Base-by-base conservation (phyloP, 2,888 invertebrate species). In the Volucella bombylans region DNA sequence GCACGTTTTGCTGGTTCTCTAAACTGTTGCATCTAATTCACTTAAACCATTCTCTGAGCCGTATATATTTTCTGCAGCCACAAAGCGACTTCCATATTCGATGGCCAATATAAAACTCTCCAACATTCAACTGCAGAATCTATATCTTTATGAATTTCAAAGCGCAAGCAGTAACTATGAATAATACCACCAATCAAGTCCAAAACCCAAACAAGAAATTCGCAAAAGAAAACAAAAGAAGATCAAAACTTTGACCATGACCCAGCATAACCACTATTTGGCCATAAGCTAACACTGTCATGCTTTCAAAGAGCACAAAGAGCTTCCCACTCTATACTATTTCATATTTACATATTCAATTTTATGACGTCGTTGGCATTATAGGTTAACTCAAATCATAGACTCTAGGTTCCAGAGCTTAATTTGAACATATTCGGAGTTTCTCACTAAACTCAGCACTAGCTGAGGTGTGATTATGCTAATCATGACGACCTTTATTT, bases 211-310 rank as follows among this genome's bases (percentile, higher is more conserved):
- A 65, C 18, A n/a, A 15, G 52, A 38, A 61, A 49, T 74, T 65
- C 49, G 14, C 41, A 39, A 18, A 9, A 65, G 11, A 41, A 59
- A 55, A 47, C 50, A 41, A 64, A 11, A 3, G 10, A n/a, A 31
- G 31, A 43, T 43, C 12, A 23, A 73, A 54, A 59, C 18, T 23
- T 64, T 69, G 79, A 67, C 79, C 82, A 55, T 79, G 82, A 73
- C 82, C 79, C 57, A 73, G 15, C 72, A 54, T 23, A 78, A 69
- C 45, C 62, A 12, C 59, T 8, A 57, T 52, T 14, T n/a, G 57
- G 8, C 55, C 49, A 59, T 64, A 14, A 39, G 50, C 45, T 38
- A 50, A 45, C 54, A 50, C 18, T 11, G 18, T 50, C 59, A 49
- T 57, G 50, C 61, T 57, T 52, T 15, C 1, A 10, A 43, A 14